These are phyloP conservation scores for Drosophila dives DNA, from an alignment of 2,888 invertebrate genomes.

Conservation along the genomic window DNA sequence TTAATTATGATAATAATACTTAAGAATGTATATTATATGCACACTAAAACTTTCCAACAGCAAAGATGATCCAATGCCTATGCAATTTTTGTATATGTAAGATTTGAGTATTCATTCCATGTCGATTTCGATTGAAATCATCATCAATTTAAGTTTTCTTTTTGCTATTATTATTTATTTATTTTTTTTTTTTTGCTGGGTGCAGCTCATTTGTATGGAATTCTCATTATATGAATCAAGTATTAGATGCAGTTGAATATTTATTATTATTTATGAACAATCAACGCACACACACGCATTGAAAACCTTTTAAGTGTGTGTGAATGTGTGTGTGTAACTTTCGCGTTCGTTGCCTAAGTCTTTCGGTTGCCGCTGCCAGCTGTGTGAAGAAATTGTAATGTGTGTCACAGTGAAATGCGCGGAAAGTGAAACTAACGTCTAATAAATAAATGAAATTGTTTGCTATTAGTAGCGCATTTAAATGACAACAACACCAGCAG, in stretches of 20 bases:
- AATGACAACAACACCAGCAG: constrained; percentile 53
- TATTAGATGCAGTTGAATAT: constrained; percentile 53
- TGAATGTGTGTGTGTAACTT: constrained; percentile 43
- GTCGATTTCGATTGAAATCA: constrained; percentile 12
- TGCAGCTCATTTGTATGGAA: constrained; percentile 59
- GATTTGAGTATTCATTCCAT: neutral
- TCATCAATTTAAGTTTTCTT: neutral
- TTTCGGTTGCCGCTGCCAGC: constrained; percentile 46
- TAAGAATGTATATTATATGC: neutral
- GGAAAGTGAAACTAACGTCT: constrained; percentile 72
- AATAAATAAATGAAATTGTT: constrained; percentile 78
- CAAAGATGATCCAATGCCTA: neutral
- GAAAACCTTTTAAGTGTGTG: neutral
- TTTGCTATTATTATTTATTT: neutral
- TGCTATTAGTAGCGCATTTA: constrained; percentile 75
- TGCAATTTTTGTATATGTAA: neutral
- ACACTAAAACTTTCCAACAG: neutral
- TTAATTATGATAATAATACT: neutral
- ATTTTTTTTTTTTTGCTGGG: constrained; percentile 23
- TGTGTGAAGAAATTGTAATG: constrained; percentile 70
- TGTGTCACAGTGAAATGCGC: constrained; percentile 64
- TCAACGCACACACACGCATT: constrained; percentile 4
- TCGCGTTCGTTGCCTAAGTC: constrained; percentile 70
- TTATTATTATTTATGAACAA: constrained; percentile 19
- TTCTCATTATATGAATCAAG: constrained; percentile 37